These are phyloP conservation scores for Deroplatys truncata DNA, from an alignment of 2,888 invertebrate genomes.

Conservation along the genomic window DNA sequence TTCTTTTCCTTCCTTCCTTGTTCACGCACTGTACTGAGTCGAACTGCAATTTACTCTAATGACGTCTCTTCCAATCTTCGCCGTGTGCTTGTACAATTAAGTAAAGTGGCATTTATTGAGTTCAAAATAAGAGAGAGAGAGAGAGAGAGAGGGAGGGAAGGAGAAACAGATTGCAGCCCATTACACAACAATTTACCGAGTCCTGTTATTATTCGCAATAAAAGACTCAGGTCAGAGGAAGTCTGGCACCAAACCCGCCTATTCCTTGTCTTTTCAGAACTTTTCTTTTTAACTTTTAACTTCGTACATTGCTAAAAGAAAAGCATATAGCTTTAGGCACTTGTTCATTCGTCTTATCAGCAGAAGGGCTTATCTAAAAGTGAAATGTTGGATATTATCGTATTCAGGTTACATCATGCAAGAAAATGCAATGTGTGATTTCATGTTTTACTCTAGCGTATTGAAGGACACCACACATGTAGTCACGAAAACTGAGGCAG, in stretches of 20 bases:
- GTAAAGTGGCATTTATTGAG: constrained; percentile 7
- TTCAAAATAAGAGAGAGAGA: neutral
- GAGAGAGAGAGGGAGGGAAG: neutral
- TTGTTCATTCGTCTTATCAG: too few relatives aligned
- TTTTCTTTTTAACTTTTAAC: neutral
- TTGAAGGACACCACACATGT: too few relatives aligned
- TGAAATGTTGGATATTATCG: too few relatives aligned
- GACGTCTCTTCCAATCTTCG: neutral
- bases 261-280: neutral
- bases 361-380: too few relatives aligned
- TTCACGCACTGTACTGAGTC: neutral
- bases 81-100: neutral
- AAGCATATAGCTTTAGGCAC: too few relatives aligned
- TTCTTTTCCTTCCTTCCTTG: neutral
- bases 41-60: constrained; percentile 13
- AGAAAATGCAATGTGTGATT: too few relatives aligned
- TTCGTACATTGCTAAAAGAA: too few relatives aligned
- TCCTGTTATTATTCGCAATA: neutral
- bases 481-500: too few relatives aligned
- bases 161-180: neutral
- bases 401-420: too few relatives aligned
- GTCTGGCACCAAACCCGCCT: neutral
- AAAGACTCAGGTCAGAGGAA: neutral
- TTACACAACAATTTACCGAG: neutral
- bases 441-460: too few relatives aligned